phyloP scores from a whole-genome alignment of 2,888 invertebrate genomes.

The Diadromus collaris region DNA sequence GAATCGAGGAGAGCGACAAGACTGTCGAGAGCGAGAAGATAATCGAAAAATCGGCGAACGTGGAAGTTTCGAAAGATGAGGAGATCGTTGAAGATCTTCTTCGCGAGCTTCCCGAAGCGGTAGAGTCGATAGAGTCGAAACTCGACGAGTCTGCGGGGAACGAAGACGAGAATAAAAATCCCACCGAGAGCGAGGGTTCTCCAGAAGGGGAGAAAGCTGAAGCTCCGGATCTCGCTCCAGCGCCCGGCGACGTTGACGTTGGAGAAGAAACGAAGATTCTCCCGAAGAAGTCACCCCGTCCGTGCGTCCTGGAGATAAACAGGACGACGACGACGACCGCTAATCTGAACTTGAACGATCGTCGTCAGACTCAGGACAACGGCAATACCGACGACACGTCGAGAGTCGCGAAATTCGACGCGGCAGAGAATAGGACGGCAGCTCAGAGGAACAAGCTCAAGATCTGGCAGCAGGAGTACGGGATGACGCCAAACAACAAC shows the following conservation, averaged over 20 bases:
- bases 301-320: slow-evolving; percentile 49
- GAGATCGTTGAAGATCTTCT: slow-evolving; percentile 20
- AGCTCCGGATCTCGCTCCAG: neutral
- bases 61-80: slow-evolving; percentile 1
- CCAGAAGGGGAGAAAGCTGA: neutral
- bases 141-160: neutral
- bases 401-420: slow-evolving; percentile 55
- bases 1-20: slow-evolving; percentile 32
- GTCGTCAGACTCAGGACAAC: slow-evolving; percentile 20
- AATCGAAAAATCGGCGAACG: neutral
- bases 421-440: slow-evolving; percentile 81
- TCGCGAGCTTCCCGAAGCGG: neutral
- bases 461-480: slow-evolving; percentile 84
- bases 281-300: slow-evolving; percentile 52
- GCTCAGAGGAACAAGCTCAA: slow-evolving; percentile 84
- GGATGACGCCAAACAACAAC: slow-evolving; percentile 76
- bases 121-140: neutral
- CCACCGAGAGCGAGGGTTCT: slow-evolving; percentile 27
- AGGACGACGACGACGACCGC: slow-evolving; percentile 44
- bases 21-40: neutral
- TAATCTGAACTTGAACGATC: slow-evolving; percentile 58
- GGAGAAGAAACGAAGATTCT: slow-evolving; percentile 3
- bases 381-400: slow-evolving; percentile 9
- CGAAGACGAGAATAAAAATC: slow-evolving; percentile 51
- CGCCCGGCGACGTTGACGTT: neutral